These are phyloP conservation scores for Halichoerus grypus DNA, from an alignment of 2,113 vertebrate species.

Conservation along the genomic window DNA sequence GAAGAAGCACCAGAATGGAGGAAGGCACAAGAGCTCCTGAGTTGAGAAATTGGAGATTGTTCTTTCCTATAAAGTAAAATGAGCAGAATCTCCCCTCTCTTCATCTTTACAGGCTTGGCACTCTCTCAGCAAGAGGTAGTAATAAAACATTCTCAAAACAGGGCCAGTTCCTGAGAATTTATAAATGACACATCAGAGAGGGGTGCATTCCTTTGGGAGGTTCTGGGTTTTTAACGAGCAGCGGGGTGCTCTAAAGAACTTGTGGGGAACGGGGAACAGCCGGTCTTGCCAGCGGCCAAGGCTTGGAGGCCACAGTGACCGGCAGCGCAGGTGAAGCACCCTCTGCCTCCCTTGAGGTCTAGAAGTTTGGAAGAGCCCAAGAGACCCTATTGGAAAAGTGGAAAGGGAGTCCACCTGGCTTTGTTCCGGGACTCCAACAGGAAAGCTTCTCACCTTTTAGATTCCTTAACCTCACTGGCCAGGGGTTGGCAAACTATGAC, in stretches of 20 bases:
- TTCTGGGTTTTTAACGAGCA: neutral
- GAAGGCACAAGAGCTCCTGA: neutral
- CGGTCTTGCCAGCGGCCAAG: neutral
- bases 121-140: neutral
- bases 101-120: neutral
- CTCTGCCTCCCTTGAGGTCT: neutral
- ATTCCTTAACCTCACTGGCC: neutral
- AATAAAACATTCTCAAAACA: neutral
- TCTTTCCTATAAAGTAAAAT: neutral
- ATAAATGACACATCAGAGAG: neutral
- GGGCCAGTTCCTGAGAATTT: neutral
- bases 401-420: neutral
- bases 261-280: neutral
- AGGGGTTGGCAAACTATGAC: neutral
- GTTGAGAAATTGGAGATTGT: neutral
- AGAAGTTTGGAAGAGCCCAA: neutral
- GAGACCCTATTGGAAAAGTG: neutral
- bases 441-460: neutral
- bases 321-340: accelerated
- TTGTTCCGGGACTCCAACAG: neutral
- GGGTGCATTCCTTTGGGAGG: too few species aligned
- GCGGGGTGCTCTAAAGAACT: neutral
- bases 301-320: neutral
- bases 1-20: neutral
- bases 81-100: neutral